Base-by-base conservation (phyloP, 1,140 invertebrate species). In the Drosophila trapezifrons region DNA sequence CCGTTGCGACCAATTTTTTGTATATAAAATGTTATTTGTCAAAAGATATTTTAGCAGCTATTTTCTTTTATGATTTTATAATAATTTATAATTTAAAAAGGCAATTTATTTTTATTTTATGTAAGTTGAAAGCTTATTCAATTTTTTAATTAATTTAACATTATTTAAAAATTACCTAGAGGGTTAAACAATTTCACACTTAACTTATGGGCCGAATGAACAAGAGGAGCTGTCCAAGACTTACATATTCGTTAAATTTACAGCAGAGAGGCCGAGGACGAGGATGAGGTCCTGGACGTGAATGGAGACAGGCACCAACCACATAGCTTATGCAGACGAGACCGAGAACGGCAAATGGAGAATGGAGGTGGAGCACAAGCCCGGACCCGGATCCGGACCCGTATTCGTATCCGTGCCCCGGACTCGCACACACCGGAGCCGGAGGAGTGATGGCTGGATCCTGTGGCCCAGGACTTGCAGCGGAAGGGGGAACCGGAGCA, bases 251-350 rank as follows among this genome's bases (percentile, higher is more conserved):
- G 52, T 63, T 69, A 58, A 55, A 74, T 46, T 65, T 60, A 49
- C 76, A 51, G 29, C 60, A 66, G 29, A 52, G 18, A 22, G 52
- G 18, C 49, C 52, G 55, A 55, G 54, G 51, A 17, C n/a, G 35
- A 59, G 49, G 15, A 25, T 18, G 49, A 45, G 52, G 62, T 70
- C 43, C 67, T 58, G 66, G 52, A 55, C 65, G 62, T 75, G 77
- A 59, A 69, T 69, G 77, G 70, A 65, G 77, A 59, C 70, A 75
- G 75, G 52, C 62, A 60, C 47, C 64, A 40, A 71, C 64, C 64
- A 43, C 73, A 76, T 76, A 64, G 79, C 79, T 78, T 73, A 77
- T 77, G 73, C 73, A 77, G 78, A 59, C 73, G 62, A 75, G 43
- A 58, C 74, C 46, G 45, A 47, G 37, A 40, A 52, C 32, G 35